Conservation (phyloP, 2,113 vertebrate genomes). For the Phrynosoma blainvillii region DNA sequence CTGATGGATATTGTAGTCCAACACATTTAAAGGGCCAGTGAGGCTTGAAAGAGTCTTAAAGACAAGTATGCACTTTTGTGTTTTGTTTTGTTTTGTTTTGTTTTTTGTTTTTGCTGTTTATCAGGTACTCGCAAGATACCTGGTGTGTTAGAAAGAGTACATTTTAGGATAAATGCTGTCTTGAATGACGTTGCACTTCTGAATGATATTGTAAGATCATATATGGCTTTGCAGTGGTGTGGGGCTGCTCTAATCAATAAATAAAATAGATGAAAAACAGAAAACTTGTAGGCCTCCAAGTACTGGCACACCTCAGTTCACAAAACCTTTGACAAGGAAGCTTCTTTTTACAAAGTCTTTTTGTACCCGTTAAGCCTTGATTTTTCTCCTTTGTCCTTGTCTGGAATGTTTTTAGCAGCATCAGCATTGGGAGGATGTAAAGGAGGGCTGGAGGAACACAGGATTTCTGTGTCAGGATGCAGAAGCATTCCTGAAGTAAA, state of each 20-base stretch:
- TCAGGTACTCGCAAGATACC: neutral
- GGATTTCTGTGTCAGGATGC: too few species aligned
- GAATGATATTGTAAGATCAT: neutral
- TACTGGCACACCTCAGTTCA: neutral
- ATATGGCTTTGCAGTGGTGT: neutral
- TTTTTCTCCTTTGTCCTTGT: too few species aligned
- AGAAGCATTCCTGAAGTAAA: too few species aligned
- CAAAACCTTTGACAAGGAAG: neutral
- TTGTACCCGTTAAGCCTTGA: too few species aligned
- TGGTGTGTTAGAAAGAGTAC: neutral
- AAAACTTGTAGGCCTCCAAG: neutral
- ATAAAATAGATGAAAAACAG: neutral
- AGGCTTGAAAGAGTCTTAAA: neutral
- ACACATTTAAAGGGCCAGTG: neutral
- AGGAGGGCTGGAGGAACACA: too few species aligned
- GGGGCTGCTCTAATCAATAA: neutral
- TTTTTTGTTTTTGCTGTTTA: neutral
- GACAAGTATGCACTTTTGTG: neutral
- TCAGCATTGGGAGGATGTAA: too few species aligned
- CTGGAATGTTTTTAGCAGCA: too few species aligned
- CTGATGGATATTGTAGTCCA: neutral
- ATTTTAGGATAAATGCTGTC: neutral
- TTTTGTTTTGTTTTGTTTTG: too few species aligned
- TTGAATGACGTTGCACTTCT: neutral
- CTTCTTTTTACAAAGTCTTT: neutral